Conservation (phyloP, 2,113 vertebrate species). For the Cyphomyrus discorhynchus region DNA sequence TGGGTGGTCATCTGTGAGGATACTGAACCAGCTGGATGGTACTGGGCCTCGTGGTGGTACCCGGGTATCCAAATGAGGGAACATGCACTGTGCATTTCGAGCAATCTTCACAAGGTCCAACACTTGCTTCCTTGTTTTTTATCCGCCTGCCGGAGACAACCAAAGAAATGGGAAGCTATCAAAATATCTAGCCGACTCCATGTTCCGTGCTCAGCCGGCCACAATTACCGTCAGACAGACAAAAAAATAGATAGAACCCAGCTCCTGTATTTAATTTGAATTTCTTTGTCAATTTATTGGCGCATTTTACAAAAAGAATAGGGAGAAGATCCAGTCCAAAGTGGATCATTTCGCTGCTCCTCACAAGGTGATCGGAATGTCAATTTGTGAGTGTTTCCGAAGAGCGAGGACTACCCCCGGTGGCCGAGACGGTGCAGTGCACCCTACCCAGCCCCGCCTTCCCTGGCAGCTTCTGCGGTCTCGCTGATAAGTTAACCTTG, state of each 20-base stretch:
- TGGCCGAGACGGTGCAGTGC: slow-evolving; percentile 47
- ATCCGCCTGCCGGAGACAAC: not conserved
- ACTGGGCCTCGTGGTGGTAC: not conserved
- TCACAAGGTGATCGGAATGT: slow-evolving; percentile 20
- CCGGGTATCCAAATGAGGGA: not conserved
- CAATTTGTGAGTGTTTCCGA: slow-evolving; percentile 27
- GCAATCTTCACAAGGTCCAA: not conserved
- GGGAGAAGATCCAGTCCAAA: slow-evolving; percentile 7
- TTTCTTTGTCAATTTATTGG: slow-evolving; percentile 4
- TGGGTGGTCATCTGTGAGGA: not conserved
- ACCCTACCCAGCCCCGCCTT: slow-evolving; percentile 36
- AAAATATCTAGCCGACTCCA: not conserved
- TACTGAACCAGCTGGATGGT: not conserved
- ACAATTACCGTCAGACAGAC: not conserved
- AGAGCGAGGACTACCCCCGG: slow-evolving; percentile 65
- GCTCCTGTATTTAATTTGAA: not conserved
- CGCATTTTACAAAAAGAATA: not conserved
- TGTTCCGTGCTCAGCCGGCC: not conserved
- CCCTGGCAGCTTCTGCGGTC: slow-evolving; percentile 57
- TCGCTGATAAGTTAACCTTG: slow-evolving; percentile 66
- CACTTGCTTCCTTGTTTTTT: not conserved
- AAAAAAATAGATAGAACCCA: not conserved
- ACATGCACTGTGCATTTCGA: not conserved
- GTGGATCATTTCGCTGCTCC: not conserved
- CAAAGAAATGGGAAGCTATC: not conserved